phyloP scores from a whole-genome alignment of 2,113 vertebrate species.

The Lipotes vexillifer region DNA sequence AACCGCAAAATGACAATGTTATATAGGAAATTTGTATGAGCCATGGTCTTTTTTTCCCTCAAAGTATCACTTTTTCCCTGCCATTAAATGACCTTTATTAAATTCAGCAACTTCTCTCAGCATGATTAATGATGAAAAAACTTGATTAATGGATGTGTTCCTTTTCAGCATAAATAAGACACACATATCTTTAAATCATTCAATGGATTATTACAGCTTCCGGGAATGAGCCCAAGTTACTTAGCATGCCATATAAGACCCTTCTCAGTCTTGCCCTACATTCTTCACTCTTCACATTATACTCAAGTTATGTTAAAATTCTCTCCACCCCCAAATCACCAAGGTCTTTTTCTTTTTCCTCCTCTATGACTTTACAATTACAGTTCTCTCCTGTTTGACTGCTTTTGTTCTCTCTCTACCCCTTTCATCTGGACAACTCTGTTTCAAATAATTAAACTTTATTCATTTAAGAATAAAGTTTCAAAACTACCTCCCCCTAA shows the following conservation, averaged over 20 bases:
- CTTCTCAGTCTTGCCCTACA: neutral
- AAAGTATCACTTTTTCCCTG: neutral
- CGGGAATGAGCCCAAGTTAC: neutral
- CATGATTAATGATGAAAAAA: constrained; percentile 30
- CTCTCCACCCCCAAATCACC: neutral
- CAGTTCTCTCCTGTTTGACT: neutral
- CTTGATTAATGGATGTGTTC: constrained; percentile 25
- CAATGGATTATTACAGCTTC: neutral
- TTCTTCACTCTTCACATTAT: neutral
- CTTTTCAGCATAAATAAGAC: neutral
- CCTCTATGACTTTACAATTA: neutral
- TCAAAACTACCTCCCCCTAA: neutral
- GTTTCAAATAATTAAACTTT: neutral
- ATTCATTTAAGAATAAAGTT: neutral
- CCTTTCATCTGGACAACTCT: neutral
- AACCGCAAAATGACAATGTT: neutral
- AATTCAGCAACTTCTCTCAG: constrained; percentile 2
- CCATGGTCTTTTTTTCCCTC: neutral
- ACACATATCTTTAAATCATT: constrained; percentile 16
- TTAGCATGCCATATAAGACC: neutral
- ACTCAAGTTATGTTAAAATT: neutral
- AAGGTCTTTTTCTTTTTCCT: neutral
- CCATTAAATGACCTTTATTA: constrained; percentile 33
- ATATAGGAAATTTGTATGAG: neutral
- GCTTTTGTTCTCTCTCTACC: neutral